A percentile compares a stretch with the other conserved stretches of the same genome.
phyloP scores from a whole-genome alignment of 2,888 invertebrate species.

The Ferrisia virgata region DNA sequence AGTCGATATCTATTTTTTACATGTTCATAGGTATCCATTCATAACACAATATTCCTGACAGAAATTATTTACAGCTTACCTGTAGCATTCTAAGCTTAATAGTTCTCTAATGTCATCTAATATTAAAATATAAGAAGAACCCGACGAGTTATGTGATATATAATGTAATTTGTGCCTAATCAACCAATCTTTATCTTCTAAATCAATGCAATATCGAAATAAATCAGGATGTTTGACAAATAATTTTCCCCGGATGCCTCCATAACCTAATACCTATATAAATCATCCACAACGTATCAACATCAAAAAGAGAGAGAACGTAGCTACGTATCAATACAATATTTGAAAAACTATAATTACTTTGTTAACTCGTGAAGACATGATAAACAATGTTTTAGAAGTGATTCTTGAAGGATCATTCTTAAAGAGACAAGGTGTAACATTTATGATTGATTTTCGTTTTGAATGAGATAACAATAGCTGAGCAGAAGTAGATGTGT shows the following conservation, averaged over 20 bases:
- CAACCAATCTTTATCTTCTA: conserved; percentile 78
- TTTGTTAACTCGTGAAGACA: conserved; percentile 55
- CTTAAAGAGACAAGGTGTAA: conserved; percentile 62
- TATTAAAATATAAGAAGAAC: conserved; percentile 64
- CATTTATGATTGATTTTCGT: conserved; percentile 6
- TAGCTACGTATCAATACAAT: too few species aligned
- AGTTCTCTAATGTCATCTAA: conserved; percentile 74
- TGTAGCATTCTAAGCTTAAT: conserved; percentile 54
- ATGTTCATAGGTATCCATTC: too few species aligned
- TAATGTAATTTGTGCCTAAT: conserved; percentile 67
- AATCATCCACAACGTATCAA: not conserved
- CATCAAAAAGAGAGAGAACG: not conserved
- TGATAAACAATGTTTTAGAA: conserved; percentile 72
- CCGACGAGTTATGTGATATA: conserved; percentile 47
- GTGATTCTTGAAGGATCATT: conserved; percentile 65
- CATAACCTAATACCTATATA: conserved; percentile 51
- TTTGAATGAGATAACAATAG: conserved; percentile 48
- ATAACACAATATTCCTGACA: too few species aligned
- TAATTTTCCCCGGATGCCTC: conserved; percentile 57
- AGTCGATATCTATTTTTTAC: too few species aligned
- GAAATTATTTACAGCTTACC: not conserved
- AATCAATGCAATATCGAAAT: conserved; percentile 74
- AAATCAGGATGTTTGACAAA: conserved; percentile 65
- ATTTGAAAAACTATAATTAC: conserved; percentile 45
- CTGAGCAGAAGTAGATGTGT: conserved; percentile 55